These are phyloP conservation scores for Drosophila mauritiana DNA, from an alignment of 1,140 invertebrate species.

Conservation along the genomic window DNA sequence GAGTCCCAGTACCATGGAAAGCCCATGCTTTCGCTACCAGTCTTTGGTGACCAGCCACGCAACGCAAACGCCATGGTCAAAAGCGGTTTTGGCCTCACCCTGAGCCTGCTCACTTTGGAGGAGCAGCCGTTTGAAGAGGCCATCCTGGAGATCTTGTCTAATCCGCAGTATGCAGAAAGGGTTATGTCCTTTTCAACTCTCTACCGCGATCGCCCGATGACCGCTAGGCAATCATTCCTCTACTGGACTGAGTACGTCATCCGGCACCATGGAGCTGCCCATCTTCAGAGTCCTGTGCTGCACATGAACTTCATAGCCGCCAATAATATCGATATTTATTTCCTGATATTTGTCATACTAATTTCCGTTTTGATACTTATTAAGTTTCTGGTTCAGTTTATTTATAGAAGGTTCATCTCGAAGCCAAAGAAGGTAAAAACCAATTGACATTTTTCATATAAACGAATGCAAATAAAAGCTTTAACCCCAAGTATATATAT, in stretches of 20 bases:
- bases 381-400: background rate
- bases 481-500: background rate
- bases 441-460: background rate
- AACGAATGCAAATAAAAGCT: background rate
- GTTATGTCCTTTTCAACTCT: background rate
- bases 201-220: conserved; percentile 2
- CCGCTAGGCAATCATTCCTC: background rate
- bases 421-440: background rate
- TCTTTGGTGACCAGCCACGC: background rate
- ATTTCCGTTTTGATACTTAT: background rate
- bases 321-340: background rate
- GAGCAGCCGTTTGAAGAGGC: background rate
- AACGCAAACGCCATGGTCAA: background rate
- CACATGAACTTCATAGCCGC: background rate
- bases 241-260: conserved; percentile 7
- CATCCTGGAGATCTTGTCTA: background rate
- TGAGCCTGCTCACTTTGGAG: background rate
- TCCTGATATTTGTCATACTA: background rate
- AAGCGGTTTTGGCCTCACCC: background rate
- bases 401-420: background rate
- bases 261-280: conserved; percentile 1
- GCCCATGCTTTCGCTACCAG: background rate
- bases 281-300: conserved; percentile 1
- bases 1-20: conserved; percentile 1
- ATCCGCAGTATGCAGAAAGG: background rate